These are phyloP conservation scores for Dicranocentrus wangi DNA, from an alignment of 2,888 invertebrate genomes.

Conservation along the genomic window DNA sequence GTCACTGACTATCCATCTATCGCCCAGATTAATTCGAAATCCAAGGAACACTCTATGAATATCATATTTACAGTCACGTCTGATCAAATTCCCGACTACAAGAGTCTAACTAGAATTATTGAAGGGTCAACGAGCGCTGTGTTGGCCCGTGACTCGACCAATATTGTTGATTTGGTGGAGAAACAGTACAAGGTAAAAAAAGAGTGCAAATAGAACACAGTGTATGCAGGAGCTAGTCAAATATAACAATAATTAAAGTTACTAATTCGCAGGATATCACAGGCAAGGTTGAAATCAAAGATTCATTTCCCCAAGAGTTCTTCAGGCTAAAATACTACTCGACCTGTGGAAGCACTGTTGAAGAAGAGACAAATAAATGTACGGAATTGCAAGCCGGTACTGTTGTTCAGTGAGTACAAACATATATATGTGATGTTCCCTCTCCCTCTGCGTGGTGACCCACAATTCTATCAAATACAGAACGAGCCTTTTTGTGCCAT, in stretches of 20 bases:
- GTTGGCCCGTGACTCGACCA: constrained; percentile 93
- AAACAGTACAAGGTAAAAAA: constrained; percentile 86
- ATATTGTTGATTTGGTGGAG: constrained; percentile 94
- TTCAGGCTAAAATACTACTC: constrained; percentile 59
- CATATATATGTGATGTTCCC: too few relatives aligned
- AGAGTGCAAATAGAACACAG: background rate
- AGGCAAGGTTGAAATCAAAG: constrained; percentile 56
- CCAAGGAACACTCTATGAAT: constrained; percentile 94
- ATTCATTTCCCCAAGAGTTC: constrained; percentile 48
- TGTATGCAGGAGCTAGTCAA: too few relatives aligned
- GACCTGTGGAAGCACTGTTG: constrained; percentile 25
- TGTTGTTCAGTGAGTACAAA: constrained; percentile 39
- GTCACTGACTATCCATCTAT: constrained; percentile 97
- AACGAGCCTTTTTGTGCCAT: too few relatives aligned
- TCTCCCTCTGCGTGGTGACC: too few relatives aligned
- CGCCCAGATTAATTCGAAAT: constrained; percentile 83
- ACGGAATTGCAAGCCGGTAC: constrained; percentile 31
- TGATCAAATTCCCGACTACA: constrained; percentile 85
- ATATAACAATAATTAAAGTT: too few relatives aligned
- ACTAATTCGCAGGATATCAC: constrained; percentile 39
- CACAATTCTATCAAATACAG: too few relatives aligned
- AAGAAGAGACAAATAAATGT: constrained; percentile 42
- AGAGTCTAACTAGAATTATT: constrained; percentile 87
- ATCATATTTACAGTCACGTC: constrained; percentile 96
- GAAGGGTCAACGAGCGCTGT: constrained; percentile 94